phyloP scores from a whole-genome alignment of 2,888 invertebrate genomes.

The Oscheius sp. region DNA sequence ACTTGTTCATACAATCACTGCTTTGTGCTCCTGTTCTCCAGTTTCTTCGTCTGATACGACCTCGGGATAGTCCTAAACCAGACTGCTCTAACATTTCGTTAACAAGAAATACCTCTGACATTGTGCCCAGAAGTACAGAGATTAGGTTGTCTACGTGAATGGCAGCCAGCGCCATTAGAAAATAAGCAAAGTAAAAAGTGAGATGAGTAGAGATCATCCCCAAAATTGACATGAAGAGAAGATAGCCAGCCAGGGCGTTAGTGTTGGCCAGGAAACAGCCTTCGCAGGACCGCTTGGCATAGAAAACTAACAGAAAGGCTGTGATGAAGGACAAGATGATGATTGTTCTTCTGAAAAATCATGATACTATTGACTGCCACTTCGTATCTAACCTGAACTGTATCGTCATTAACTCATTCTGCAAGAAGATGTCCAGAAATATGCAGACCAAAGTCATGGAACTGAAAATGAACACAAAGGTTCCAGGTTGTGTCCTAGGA shows the following conservation, averaged over 20 bases:
- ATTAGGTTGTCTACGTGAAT: constrained; percentile 20
- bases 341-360: neutral
- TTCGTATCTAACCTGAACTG: constrained; percentile 1
- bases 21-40: neutral
- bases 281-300: neutral
- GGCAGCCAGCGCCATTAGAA: neutral
- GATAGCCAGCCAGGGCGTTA: neutral
- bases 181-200: neutral
- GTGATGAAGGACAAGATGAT: neutral
- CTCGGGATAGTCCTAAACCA: neutral
- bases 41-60: neutral
- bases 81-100: neutral
- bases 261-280: constrained; percentile 12
- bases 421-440: constrained; percentile 18
- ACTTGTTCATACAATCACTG: too few relatives aligned
- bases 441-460: constrained; percentile 21
- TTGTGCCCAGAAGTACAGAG: constrained; percentile 1
- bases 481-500: neutral
- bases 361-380: neutral
- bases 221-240: neutral
- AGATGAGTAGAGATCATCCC: constrained; percentile 13
- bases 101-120: neutral
- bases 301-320: neutral
- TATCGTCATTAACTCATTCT: constrained; percentile 17
- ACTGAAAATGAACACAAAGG: constrained; percentile 14